phyloP scores from a whole-genome alignment of 2,888 invertebrate species.

The Ormyrus rosae region DNA sequence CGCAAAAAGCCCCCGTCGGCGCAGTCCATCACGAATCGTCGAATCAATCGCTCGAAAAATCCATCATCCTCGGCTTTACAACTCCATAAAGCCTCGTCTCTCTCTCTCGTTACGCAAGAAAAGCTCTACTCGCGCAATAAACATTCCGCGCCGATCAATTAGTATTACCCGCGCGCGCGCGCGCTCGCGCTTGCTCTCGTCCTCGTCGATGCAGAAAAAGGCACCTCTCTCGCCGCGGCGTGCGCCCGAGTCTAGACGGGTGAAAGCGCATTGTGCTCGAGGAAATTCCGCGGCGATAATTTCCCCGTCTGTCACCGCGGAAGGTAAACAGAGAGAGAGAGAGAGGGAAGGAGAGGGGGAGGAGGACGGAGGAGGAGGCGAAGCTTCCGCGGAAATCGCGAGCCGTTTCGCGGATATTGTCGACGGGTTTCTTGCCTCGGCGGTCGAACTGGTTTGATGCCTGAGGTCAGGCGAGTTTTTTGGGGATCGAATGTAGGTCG shows the following conservation, averaged over 20 bases:
- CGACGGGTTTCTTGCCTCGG: constrained; percentile 40
- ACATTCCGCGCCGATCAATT: constrained; percentile 47
- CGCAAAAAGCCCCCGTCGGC: too few relatives aligned
- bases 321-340: not conserved
- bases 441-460: constrained; percentile 44
- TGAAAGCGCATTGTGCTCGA: constrained; percentile 40
- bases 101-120: constrained; percentile 29
- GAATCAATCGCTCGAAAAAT: constrained; percentile 21
- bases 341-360: constrained; percentile 7
- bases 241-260: constrained; percentile 6
- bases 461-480: constrained; percentile 9
- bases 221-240: not conserved
- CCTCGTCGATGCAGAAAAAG: not conserved
- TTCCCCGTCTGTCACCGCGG: constrained; percentile 26
- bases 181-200: not conserved
- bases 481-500: constrained; percentile 30
- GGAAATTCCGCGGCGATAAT: constrained; percentile 42
- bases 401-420: constrained; percentile 27
- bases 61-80: not conserved
- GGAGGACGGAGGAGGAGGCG: not conserved
- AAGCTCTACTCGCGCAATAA: constrained; percentile 26
- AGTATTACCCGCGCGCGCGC: not conserved
- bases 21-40: constrained; percentile 9
- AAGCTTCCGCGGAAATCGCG: constrained; percentile 51
- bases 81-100: constrained; percentile 37